A percentile compares a stretch with the other conserved stretches of the same genome.
Evolutionary conservation across 2,113 vertebrate species (phyloP).

Genomic region (Sinosuthora webbiana): DNA sequence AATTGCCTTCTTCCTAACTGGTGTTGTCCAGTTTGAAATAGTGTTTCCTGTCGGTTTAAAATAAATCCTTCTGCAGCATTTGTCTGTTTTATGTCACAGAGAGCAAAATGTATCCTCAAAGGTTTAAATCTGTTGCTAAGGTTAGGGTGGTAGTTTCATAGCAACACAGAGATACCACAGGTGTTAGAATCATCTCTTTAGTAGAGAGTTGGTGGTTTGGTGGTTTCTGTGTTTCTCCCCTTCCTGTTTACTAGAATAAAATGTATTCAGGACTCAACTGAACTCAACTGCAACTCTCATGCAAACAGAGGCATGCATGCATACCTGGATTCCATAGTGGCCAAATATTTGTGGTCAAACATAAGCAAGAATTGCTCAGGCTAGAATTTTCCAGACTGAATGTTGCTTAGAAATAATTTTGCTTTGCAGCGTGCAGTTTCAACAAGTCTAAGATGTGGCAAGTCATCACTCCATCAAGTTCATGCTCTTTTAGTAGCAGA

Average conservation of each 20-base stretch:
- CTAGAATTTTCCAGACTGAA: not conserved
- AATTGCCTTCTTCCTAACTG: not conserved
- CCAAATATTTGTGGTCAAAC: not conserved
- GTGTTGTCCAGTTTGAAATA: not conserved
- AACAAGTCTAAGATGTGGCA: not conserved
- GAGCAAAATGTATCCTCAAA: not conserved
- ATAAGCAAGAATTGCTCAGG: not conserved
- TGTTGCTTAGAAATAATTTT: not conserved
- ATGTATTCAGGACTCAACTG: not conserved
- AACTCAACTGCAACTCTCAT: not conserved
- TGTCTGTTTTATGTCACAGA: not conserved
- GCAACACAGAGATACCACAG: not conserved
- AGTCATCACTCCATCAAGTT: not conserved
- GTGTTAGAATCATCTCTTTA: not conserved
- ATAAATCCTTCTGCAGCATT: not conserved
- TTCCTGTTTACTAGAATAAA: not conserved
- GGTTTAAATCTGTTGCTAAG: not conserved
- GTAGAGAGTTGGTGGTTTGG: not conserved
- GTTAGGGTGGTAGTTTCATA: not conserved
- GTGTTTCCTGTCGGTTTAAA: not conserved
- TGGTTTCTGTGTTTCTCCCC: not conserved
- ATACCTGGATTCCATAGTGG: not conserved
- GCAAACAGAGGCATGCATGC: not conserved
- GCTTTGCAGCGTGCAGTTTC: not conserved
- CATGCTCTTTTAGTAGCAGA: not conserved